Conservation (phyloP, 2,797 vertebrate species). For the Perodicticus potto region DNA sequence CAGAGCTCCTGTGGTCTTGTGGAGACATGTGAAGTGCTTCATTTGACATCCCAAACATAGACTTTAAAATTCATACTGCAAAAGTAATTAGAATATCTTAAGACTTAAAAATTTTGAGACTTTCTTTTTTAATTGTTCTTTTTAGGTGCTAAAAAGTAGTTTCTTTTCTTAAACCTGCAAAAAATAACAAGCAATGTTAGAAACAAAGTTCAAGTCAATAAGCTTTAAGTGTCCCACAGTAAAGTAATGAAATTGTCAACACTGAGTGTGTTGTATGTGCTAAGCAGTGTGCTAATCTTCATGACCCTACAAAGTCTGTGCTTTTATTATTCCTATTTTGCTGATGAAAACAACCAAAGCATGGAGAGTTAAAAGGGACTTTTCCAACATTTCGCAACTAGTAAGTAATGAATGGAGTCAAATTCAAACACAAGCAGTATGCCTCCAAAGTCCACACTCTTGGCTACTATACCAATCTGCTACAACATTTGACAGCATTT, state of each 20-base stretch:
- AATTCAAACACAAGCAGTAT: background rate
- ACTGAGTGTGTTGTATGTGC: background rate
- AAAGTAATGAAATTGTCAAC: background rate
- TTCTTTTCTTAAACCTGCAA: background rate
- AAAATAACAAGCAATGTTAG: background rate
- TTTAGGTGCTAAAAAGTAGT: slow-evolving; percentile 20
- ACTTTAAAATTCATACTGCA: background rate
- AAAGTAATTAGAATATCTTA: background rate
- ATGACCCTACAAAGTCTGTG: background rate
- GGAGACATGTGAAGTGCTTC: background rate
- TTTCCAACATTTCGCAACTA: background rate
- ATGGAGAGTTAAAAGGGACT: background rate
- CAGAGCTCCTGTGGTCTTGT: background rate
- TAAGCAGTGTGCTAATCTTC: background rate
- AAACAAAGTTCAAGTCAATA: background rate
- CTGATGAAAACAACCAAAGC: background rate
- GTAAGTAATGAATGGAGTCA: background rate
- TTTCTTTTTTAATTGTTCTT: background rate
- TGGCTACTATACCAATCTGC: background rate
- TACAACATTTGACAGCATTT: background rate
- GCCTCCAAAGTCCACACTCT: background rate
- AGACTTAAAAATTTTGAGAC: background rate
- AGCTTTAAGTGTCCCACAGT: background rate
- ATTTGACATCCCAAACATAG: background rate
- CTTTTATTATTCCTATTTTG: background rate